Conservation (phyloP, 2,888 invertebrate species). For the Lamproptera curius region DNA sequence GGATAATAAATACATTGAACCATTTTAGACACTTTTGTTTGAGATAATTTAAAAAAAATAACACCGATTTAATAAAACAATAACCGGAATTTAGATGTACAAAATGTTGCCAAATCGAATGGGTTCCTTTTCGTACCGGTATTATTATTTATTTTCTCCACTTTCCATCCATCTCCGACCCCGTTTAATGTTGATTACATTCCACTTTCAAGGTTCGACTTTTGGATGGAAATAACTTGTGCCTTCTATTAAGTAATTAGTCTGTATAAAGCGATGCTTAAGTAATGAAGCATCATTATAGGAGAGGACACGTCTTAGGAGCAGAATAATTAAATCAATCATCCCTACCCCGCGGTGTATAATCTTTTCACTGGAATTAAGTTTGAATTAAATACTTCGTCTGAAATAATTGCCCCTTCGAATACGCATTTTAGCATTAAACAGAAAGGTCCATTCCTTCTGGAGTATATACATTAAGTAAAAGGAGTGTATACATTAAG, state of each 20-base stretch:
- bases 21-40: too few relatives aligned
- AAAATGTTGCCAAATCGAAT: conserved; percentile 2
- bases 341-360: conserved; percentile 66
- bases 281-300: conserved; percentile 76
- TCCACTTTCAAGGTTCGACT: conserved; percentile 53
- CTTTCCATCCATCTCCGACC: conserved; percentile 56
- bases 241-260: conserved; percentile 78
- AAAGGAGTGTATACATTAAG: too few relatives aligned
- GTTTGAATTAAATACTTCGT: conserved; percentile 65
- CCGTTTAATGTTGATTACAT: conserved; percentile 68
- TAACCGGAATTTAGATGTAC: conserved; percentile 6
- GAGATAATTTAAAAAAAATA: too few relatives aligned
- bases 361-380: conserved; percentile 71
- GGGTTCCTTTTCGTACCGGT: conserved; percentile 9
- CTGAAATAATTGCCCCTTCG: conserved; percentile 48
- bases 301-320: conserved; percentile 74
- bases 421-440: conserved; percentile 44
- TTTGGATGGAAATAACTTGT: conserved; percentile 73
- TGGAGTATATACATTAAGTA: too few relatives aligned
- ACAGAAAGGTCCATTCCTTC: too few relatives aligned
- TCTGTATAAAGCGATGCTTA: conserved; percentile 74
- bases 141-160: conserved; percentile 53
- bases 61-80: conserved; percentile 1
- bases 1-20: too few relatives aligned
- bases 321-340: conserved; percentile 76